Base-by-base conservation (phyloP, 2,113 vertebrate genomes). In the Taurulus bubalis region DNA sequence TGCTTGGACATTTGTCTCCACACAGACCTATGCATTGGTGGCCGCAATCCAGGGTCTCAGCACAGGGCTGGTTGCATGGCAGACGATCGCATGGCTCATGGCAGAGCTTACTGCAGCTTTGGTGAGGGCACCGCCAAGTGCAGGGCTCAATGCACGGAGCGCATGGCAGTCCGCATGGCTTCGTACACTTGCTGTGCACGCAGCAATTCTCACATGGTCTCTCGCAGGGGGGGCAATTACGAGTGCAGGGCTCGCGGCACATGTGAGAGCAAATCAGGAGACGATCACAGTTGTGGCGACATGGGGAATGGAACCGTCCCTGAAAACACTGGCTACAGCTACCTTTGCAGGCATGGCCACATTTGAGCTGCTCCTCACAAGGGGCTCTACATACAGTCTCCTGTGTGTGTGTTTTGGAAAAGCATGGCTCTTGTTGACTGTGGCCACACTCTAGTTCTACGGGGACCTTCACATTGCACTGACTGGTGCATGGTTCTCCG, bases 21-120 rank as follows among this genome's bases (percentile, higher is more conserved):
- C 97, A 99, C 1, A 99, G 85, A 40, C 98, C 97, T 16, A 94
- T 96, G 83, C 98, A 99, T 0, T 92, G 95, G 82, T 99, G 98
- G 10, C 96, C 94, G 15, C 97, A 99, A 16, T 3, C 11, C 76
- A 98, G 93, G 1, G 49, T 38, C 77, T 95, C 91, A 3, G 85
- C 58, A 85, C 97, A 98, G 40, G 97, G 96, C 69, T 91, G 83
- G 0, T 91, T 89, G 85, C 97, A 99, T 0, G 96, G 96, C 2
- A 93, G 96, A 9, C 97, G 95, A 73, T 97, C 93, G 20, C 98
- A 99, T 0, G 96, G 94, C 83, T 99, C 97, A 2, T 94, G 95
- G 91, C 97, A 99, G 18, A 97, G 96, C n/a, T 87, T 96, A 59
- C 90, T 95, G 69, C 98, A 98, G 36, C 77, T 84, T 62, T 96